phyloP scores from a whole-genome alignment of 2,797 vertebrate genomes.

The Carcharodon carcharias region DNA sequence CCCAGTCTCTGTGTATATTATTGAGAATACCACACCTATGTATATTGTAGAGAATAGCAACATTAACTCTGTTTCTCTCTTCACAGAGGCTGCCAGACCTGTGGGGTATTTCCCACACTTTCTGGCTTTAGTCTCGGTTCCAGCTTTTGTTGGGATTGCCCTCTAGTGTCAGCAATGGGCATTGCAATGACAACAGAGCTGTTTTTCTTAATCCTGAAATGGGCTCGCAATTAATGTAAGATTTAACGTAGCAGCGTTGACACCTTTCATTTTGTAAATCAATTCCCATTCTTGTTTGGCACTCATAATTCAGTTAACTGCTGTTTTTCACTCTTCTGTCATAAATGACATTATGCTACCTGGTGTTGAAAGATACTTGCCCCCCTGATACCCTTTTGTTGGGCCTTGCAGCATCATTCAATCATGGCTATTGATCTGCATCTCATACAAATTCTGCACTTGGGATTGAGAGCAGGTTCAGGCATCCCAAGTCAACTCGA shows the following conservation, averaged over 20 bases:
- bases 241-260: background rate
- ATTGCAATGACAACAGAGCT: background rate
- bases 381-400: background rate
- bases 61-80: too few species aligned
- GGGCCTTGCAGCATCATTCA: background rate
- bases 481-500: background rate
- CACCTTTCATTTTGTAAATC: background rate
- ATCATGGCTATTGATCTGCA: background rate
- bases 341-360: background rate
- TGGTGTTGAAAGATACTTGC: background rate
- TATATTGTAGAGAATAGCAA: background rate
- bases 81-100: too few species aligned
- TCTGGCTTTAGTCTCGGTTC: too few species aligned
- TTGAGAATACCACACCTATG: background rate
- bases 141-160: background rate
- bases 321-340: background rate
- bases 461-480: background rate
- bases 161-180: background rate
- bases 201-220: background rate
- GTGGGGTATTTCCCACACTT: too few species aligned
- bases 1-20: background rate
- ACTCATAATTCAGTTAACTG: background rate
- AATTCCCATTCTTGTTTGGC: background rate
- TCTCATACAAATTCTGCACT: background rate
- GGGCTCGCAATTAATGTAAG: background rate